These are phyloP conservation scores for Thalassoma bifasciatum DNA, from an alignment of 2,113 vertebrate genomes.

Conservation along the genomic window DNA sequence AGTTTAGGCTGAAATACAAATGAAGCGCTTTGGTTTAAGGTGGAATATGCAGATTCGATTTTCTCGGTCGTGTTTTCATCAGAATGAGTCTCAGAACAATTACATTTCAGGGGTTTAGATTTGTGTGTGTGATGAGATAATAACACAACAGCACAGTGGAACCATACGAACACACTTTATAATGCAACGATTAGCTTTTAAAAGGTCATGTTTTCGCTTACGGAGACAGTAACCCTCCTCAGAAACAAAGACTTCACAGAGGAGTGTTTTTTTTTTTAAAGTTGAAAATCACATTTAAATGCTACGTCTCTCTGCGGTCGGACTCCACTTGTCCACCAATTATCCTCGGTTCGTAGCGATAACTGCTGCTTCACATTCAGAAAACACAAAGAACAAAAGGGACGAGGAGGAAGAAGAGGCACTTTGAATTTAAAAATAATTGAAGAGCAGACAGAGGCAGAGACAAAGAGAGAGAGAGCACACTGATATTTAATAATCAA, in stretches of 20 bases:
- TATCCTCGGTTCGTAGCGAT: constrained; percentile 33
- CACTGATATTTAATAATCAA: background rate
- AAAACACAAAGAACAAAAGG: background rate
- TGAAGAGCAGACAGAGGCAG: background rate
- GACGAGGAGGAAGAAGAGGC: background rate
- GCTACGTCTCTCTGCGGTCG: background rate
- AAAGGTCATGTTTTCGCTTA: background rate
- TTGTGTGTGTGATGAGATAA: background rate
- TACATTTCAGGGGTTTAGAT: too few species aligned
- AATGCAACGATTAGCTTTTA: background rate
- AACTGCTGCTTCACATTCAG: constrained; percentile 46
- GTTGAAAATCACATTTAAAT: background rate
- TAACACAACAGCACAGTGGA: background rate
- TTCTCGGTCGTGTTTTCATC: background rate
- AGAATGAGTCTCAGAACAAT: too few species aligned
- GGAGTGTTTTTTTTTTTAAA: constrained; percentile 14
- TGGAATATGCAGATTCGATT: constrained; percentile 18
- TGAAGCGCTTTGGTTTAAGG: constrained; percentile 24
- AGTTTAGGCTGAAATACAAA: constrained; percentile 50
- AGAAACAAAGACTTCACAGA: background rate
- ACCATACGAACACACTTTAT: background rate
- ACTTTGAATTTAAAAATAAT: constrained; percentile 20
- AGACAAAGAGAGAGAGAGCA: too few species aligned
- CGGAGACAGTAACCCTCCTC: background rate
- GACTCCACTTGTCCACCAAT: constrained; percentile 42